Conservation (phyloP, 2,888 invertebrate species). For the Phrixothrix hirtus region DNA sequence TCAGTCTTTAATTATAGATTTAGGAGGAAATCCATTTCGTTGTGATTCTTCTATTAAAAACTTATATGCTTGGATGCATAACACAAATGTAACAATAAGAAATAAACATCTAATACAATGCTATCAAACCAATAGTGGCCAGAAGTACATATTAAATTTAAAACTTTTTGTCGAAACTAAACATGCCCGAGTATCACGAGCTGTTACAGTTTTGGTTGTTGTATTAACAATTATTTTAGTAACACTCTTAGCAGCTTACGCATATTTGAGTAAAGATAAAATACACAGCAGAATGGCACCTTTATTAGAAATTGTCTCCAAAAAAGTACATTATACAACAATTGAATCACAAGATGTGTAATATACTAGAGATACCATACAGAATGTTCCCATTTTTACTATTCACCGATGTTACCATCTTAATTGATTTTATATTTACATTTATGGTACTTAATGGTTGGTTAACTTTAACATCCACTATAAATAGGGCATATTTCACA, state of each 20-base stretch:
- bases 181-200: slow-evolving; percentile 49
- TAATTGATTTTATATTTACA: neutral
- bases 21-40: slow-evolving; percentile 69
- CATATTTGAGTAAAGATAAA: slow-evolving; percentile 65
- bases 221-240: slow-evolving; percentile 62
- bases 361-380: neutral
- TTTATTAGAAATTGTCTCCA: slow-evolving; percentile 66
- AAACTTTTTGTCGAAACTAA: slow-evolving; percentile 47
- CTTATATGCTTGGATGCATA: slow-evolving; percentile 66
- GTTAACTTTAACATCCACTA: neutral
- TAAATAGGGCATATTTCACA: neutral
- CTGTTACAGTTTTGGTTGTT: slow-evolving; percentile 58
- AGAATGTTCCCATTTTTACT: neutral
- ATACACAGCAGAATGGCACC: slow-evolving; percentile 64
- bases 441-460: neutral
- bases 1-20: slow-evolving; percentile 62
- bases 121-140: slow-evolving; percentile 45
- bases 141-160: slow-evolving; percentile 46
- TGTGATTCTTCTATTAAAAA: slow-evolving; percentile 68
- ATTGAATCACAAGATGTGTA: slow-evolving; percentile 59
- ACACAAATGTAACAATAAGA: slow-evolving; percentile 64
- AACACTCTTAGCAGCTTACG: slow-evolving; percentile 60
- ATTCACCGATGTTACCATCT: neutral
- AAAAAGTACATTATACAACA: slow-evolving; percentile 74
- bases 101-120: slow-evolving; percentile 63